Evolutionary conservation across 2,797 vertebrate genomes (phyloP), one percentile per base, ranked within the genome.

Genomic region (Hippocampus kuda): DNA sequence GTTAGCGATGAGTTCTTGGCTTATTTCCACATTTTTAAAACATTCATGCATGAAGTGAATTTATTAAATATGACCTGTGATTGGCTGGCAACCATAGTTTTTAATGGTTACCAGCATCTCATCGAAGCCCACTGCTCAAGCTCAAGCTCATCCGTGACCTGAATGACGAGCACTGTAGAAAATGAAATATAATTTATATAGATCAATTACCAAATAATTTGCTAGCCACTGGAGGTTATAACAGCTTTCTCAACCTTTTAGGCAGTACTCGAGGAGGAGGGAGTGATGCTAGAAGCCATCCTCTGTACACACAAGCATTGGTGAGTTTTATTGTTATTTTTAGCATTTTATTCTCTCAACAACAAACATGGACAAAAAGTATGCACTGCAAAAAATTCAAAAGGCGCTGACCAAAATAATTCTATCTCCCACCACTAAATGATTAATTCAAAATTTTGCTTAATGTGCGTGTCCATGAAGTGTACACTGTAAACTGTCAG

Each of bases 291-390:
- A 70, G 93, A 98, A 75, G 97, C 96, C 68, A 96, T 98, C 79
- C 91, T 99, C 54, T 98, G 96, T 57, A 99, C 97, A 59, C 96
- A 99, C 85, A 99, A 98, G 82, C 97, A 99, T 83, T 99, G 96
- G 97, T 98, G 89, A 92, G 94, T 77, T 66, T 16, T 18, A 24
- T 11, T 57, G 44, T 67, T 26, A 2, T 30, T 69, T 59, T 61
- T 34, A 48, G 24, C 26, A 65, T 48, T 26, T 42, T 11, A 18
- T 11, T 26, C 15, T 64, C 24, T 15, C 15, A 24, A 63, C 44
- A 48, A 38, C 8, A 3, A 22, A 63, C 16, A 46, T 20, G 26
- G 48, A 34, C 38, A 53, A 66, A 51, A 51, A 51, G 30, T 10
- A 22, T 4, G 16, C 20, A 67, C 27, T 30, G 13, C 12, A 30